Base-by-base conservation (phyloP, 2,888 invertebrate genomes). In the Rhingia campestris region DNA sequence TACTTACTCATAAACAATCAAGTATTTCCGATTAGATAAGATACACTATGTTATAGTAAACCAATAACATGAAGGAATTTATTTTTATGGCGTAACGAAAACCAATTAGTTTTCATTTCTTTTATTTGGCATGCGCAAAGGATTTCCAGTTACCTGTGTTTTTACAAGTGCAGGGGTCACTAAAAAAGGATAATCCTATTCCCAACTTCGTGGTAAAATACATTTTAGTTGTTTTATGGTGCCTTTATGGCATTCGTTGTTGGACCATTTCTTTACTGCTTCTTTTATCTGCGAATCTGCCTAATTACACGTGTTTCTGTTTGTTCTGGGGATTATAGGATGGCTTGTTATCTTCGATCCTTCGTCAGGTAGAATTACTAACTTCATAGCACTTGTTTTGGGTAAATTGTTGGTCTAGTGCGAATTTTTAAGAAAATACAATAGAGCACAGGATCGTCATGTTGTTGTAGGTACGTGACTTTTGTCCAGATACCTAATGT, bases 251-350 rank as follows among this genome's bases (percentile, higher is more conserved):
- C 54, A 37, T 3, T 54, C 35, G 35, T 58, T 41, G n/a, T n/a
- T n/a, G n/a, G n/a, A n/a, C n/a, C n/a, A n/a, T n/a, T 39, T 51
- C 30, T 43, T 35, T 47, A 9, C 45, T 5, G n/a, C 2, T 47
- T 37, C n/a, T 32, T 64, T 64, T 33, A 39, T 59, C 59, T 61
- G 22, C 53, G 39, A 77, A 67, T 32, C n/a, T 43, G 4, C 43
- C 63, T 63, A 53, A 75, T 59, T 64, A 69, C 81, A 81, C 69
- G 69, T 81, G 76, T 75, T 69, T 54, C 63, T 69, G 43, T 51
- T 80, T 41, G 33, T 49, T 4, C 61, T 32, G 30, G 10, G 56
- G 43, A 69, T 49, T 58, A n/a, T 22, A 22, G 22, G 22, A 22
- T 22, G 22, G 49, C 12, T 6, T 54, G 7, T 53, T 45, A 43